Percentiles rank a stretch among this genome's conserved stretches.
Conservation (phyloP, 2,888 invertebrate species). For the Mesoligia furuncula region DNA sequence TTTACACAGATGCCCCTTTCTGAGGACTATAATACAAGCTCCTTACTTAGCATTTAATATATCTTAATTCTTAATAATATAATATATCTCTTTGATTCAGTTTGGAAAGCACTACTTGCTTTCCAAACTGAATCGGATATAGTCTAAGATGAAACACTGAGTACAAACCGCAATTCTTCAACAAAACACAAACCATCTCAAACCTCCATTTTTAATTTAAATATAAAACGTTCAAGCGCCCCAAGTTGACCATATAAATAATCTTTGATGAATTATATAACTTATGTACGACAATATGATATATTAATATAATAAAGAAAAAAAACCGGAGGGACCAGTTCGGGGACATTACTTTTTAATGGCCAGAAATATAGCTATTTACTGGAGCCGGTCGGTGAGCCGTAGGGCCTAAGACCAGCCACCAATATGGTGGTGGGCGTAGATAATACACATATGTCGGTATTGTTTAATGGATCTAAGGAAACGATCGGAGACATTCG, state of each 20-base stretch:
- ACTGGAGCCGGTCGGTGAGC: slow-evolving; percentile 69
- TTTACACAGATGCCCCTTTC: not conserved
- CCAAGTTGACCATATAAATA: slow-evolving; percentile 85
- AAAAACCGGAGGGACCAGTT: slow-evolving; percentile 75
- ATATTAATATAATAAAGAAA: slow-evolving; percentile 77
- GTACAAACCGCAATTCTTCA: slow-evolving; percentile 37
- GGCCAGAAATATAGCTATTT: slow-evolving; percentile 84
- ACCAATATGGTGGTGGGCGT: slow-evolving; percentile 76
- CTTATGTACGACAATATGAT: slow-evolving; percentile 83
- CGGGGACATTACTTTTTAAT: slow-evolving; percentile 81
- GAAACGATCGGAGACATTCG: slow-evolving; percentile 76
- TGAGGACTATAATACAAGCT: not conserved
- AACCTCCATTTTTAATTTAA: slow-evolving; percentile 54
- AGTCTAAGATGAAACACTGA: slow-evolving; percentile 17
- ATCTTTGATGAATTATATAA: slow-evolving; percentile 85
- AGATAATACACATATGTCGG: slow-evolving; percentile 77
- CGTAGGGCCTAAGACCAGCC: slow-evolving; percentile 76
- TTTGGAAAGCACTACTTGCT: not conserved
- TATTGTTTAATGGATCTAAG: slow-evolving; percentile 78
- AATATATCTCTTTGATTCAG: not conserved
- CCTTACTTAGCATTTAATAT: not conserved
- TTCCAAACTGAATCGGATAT: no score
- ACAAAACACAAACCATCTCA: slow-evolving; percentile 63
- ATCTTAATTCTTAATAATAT: not conserved
- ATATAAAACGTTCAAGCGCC: slow-evolving; percentile 80